Evolutionary conservation across 1,140 invertebrate species (phyloP).

Genomic region (Globodera rostochiensis): DNA sequence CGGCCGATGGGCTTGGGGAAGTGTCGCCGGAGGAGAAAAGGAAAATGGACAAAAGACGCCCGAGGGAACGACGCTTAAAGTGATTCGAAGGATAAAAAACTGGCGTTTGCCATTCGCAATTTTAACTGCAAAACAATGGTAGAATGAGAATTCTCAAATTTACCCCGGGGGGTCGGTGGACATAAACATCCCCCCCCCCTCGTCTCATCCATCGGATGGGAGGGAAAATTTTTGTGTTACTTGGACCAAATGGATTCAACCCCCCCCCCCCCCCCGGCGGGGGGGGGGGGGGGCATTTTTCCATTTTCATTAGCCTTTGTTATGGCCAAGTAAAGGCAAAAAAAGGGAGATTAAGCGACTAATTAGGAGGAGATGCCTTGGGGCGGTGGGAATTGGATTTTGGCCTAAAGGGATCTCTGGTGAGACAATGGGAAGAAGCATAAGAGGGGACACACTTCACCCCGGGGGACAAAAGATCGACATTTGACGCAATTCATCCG

Average conservation of each 20-base stretch:
- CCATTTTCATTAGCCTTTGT: neutral
- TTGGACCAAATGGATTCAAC: neutral
- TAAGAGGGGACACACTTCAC: neutral
- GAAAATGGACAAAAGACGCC: neutral
- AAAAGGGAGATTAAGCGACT: neutral
- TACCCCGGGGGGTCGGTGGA: too few relatives aligned
- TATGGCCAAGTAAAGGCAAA: neutral
- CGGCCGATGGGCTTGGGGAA: neutral
- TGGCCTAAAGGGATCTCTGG: neutral
- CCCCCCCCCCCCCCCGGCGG: too few relatives aligned
- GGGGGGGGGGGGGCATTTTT: neutral
- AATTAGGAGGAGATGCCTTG: neutral
- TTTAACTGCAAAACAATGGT: too few relatives aligned
- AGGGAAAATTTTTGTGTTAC: neutral
- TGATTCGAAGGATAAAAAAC: neutral
- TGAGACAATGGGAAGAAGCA: neutral
- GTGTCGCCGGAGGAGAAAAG: neutral
- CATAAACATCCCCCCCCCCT: too few relatives aligned
- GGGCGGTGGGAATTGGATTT: neutral
- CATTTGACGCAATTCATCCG: neutral
- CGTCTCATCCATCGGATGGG: neutral
- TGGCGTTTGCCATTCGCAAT: too few relatives aligned
- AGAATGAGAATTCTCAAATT: too few relatives aligned
- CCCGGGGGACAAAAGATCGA: neutral
- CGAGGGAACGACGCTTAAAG: conserved; percentile 8